Percentiles rank a stretch among this genome's conserved stretches.
Evolutionary conservation across 2,113 vertebrate genomes (phyloP).

Genomic region (Eublepharis macularius): DNA sequence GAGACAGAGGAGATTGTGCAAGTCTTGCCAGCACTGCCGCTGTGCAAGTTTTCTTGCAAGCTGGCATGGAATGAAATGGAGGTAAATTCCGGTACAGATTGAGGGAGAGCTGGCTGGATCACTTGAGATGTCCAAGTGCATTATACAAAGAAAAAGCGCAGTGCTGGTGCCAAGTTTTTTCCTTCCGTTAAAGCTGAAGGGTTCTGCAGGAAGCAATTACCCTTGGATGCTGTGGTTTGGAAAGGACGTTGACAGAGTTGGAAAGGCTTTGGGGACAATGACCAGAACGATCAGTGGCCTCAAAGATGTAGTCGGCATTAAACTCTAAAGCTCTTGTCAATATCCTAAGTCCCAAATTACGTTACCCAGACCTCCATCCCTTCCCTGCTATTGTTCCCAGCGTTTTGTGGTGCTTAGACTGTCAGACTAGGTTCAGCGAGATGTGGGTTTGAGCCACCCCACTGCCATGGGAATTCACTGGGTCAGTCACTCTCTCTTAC

Average conservation of each 20-base stretch:
- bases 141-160: not conserved
- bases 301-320: not conserved
- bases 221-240: not conserved
- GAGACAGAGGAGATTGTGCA: not conserved
- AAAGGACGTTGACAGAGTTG: not conserved
- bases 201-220: not conserved
- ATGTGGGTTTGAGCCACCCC: too few species aligned
- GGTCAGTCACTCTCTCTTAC: too few species aligned
- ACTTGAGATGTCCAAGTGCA: not conserved
- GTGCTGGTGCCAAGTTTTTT: rapidly evolving
- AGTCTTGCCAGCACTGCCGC: constrained; percentile 9
- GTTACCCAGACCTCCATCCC: too few species aligned
- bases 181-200: not conserved
- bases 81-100: not conserved
- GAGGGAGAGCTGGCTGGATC: rapidly evolving
- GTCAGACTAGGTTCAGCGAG: too few species aligned
- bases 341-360: too few species aligned
- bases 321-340: too few species aligned
- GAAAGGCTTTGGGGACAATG: not conserved
- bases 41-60: constrained; percentile 14
- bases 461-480: too few species aligned
- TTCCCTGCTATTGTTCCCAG: too few species aligned
- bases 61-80: not conserved
- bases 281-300: not conserved
- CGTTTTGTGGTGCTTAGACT: too few species aligned